Conservation (phyloP, 2,888 invertebrate species). For the Drosophila lutescens region DNA sequence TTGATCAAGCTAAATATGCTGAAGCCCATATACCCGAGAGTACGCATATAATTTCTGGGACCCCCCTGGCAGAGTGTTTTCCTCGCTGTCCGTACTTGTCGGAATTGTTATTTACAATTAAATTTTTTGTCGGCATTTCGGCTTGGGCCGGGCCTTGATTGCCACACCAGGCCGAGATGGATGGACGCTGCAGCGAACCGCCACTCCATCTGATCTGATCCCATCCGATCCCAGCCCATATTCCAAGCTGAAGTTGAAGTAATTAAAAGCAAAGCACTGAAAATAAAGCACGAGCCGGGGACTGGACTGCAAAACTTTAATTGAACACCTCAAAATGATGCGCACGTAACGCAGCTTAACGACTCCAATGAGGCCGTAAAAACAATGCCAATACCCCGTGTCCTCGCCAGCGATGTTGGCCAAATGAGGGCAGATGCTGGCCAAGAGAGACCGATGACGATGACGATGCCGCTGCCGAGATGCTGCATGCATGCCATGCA, state of each 20-base stretch:
- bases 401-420: conserved; percentile 52
- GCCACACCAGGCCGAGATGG: conserved; percentile 32
- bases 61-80: conserved; percentile 34
- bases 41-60: conserved; percentile 5
- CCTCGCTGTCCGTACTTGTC: conserved; percentile 25
- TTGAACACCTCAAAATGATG: conserved; percentile 81
- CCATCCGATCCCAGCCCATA: conserved; percentile 10
- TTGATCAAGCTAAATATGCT: no score
- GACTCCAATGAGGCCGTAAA: conserved; percentile 55
- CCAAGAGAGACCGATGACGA: conserved; percentile 6
- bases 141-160: conserved; percentile 40
- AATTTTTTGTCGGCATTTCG: conserved; percentile 18
- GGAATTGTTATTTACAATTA: conserved; percentile 45
- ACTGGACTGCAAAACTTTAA: conserved; percentile 54
- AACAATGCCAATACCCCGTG: conserved; percentile 49
- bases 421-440: conserved; percentile 71
- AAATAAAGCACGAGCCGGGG: conserved; percentile 47
- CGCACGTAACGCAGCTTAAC: conserved; percentile 77
- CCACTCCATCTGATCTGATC: conserved; percentile 17
- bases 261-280: conserved; percentile 36
- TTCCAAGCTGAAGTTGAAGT: conserved; percentile 22
- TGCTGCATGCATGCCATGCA: conserved; percentile 58
- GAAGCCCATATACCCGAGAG: conserved; percentile 9
- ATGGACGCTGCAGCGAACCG: conserved; percentile 11
- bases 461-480: background rate